A percentile compares a stretch with the other conserved stretches of the same genome.
phyloP scores from a whole-genome alignment of 1,140 invertebrate species.

The Atta colombica region DNA sequence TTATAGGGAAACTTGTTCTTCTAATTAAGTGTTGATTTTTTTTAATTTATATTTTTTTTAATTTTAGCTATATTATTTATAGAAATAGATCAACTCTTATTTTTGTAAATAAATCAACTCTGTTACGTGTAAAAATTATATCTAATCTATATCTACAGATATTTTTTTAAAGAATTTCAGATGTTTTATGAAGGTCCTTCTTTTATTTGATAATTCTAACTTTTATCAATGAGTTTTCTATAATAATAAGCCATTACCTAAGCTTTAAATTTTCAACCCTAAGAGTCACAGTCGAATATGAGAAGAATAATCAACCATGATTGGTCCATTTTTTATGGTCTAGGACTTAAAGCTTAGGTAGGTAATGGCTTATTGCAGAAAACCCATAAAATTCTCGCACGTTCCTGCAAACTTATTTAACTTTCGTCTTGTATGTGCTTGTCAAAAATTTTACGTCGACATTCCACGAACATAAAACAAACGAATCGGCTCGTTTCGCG shows the following conservation, averaged over 20 bases:
- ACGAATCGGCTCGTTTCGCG: background rate
- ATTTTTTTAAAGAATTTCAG: background rate
- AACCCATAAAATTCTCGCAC: background rate
- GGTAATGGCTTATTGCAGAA: too few relatives aligned
- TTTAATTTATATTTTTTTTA: slow-evolving; percentile 62
- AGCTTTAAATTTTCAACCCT: too few relatives aligned
- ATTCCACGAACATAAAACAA: slow-evolving; percentile 32
- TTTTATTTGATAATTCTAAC: background rate
- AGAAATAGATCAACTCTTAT: background rate
- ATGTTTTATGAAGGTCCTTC: background rate
- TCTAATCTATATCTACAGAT: background rate
- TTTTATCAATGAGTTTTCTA: background rate
- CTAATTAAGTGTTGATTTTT: slow-evolving; percentile 62
- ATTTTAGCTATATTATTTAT: slow-evolving; percentile 23
- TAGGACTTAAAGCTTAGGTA: too few relatives aligned
- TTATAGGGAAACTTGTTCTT: slow-evolving; percentile 18
- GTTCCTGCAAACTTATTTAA: slow-evolving; percentile 31
- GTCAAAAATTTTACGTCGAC: slow-evolving; percentile 21
- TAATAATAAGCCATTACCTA: too few relatives aligned
- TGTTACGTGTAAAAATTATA: background rate
- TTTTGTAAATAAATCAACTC: background rate
- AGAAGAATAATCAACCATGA: too few relatives aligned
- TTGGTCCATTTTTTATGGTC: too few relatives aligned
- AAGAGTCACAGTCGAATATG: too few relatives aligned
- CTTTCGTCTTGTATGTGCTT: background rate